Evolutionary conservation across 1,140 invertebrate genomes (phyloP), one percentile per base, ranked within the genome.

Genomic region (Hypothenemus hampei): DNA sequence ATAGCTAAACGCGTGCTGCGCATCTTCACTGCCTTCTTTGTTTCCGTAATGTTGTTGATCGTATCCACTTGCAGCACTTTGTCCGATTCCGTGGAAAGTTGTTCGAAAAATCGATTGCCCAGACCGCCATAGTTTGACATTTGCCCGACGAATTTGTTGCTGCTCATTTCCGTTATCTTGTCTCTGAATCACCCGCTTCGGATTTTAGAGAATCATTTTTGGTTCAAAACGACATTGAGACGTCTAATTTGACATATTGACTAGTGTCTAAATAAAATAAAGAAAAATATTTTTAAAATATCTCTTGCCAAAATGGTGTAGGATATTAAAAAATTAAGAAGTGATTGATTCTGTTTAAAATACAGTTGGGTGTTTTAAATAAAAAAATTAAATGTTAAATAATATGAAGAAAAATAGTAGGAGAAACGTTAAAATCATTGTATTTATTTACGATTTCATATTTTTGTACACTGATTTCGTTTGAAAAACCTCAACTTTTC

Each of bases 61-160:
- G 62, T 53, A 31, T 67, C 65, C 29, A 67, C 57, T 41, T 59
- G 58, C 11, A 59, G 22, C 23, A 59, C 41, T 51, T 53, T 59
- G 18, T 59, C 58, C 1, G 53, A 24, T 13, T 59, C 52, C 4
- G 11, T 26, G 13, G 15, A 36, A 1, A 59, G 41, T n/a, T 50
- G 22, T 2, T 55, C 58, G 33, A 48, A 59, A 35, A 53, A 55
- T 23, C 31, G 26, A 21, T 35, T 19, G 2, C 58, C 58, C 2
- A 59, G 19, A 16, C 58, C 58, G 7, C 58, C 58, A 36, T 59
- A 55, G 15, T 26, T 51, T 22, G 23, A n/a, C n/a, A n/a, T 13
- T 5, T 29, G 31, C 18, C 55, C 11, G 2, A 31, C 18, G 4
- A 53, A n/a, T 31, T 39, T 53, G 33, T 15, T 58, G 21, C 57